Evolutionary conservation across 2,797 vertebrate species (phyloP).

Genomic region (Luscinia megarhynchos): DNA sequence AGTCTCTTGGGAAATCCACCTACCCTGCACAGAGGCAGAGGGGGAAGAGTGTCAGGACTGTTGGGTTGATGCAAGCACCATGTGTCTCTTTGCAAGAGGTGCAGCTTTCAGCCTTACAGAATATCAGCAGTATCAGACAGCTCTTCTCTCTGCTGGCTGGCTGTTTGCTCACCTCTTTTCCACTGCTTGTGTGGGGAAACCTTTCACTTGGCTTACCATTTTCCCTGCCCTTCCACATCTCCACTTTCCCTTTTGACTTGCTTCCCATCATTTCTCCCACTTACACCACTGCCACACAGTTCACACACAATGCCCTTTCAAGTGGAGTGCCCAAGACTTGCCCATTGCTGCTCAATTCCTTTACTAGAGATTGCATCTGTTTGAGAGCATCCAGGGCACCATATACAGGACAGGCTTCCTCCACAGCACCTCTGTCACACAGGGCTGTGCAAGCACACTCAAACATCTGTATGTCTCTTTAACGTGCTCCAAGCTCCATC

Average conservation of each 20-base stretch:
- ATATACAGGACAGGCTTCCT: background rate
- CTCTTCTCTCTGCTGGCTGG: background rate
- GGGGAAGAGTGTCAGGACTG: background rate
- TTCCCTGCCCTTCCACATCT: background rate
- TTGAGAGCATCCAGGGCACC: background rate
- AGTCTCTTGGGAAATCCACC: background rate
- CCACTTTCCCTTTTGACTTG: background rate
- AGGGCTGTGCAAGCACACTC: background rate
- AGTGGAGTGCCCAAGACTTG: fast-evolving
- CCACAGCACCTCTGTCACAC: background rate
- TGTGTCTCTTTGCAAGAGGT: background rate
- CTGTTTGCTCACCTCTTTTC: background rate
- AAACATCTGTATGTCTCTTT: background rate
- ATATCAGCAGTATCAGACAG: background rate
- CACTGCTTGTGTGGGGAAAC: background rate
- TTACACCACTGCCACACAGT: background rate
- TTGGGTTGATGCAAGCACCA: background rate
- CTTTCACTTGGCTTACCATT: fast-evolving
- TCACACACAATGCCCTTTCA: fast-evolving
- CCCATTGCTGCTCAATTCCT: background rate
- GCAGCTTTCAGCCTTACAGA: background rate
- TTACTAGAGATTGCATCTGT: too few relatives aligned
- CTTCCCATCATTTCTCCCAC: background rate
- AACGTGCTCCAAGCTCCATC: fast-evolving
- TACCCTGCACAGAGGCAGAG: background rate